Evolutionary conservation across 1,140 invertebrate genomes (phyloP).

Genomic region (Daktulosphaira vitifoliae): DNA sequence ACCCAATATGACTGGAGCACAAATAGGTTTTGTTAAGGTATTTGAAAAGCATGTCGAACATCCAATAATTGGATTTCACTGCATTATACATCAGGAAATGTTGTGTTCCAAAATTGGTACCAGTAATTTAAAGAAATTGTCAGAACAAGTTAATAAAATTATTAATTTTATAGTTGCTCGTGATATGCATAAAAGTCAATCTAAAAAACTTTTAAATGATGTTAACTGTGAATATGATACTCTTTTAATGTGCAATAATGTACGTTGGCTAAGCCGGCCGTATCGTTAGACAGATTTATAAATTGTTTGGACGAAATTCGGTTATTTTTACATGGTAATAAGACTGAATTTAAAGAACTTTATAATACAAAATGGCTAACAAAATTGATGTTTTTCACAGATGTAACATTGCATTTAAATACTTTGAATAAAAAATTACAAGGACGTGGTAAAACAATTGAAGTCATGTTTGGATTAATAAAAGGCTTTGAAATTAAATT

Average conservation of each 20-base stretch:
- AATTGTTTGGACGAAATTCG: constrained; percentile 20
- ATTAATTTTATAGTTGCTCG: not conserved
- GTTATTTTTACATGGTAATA: constrained; percentile 8
- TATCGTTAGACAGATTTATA: constrained; percentile 2
- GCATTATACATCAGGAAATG: not conserved
- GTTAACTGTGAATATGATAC: constrained; percentile 20
- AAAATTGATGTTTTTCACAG: constrained; percentile 13
- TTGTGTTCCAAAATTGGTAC: not conserved
- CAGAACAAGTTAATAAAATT: not conserved
- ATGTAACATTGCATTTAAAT: constrained; percentile 10
- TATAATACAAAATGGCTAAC: too few relatives aligned
- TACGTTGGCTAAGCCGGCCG: constrained; percentile 2
- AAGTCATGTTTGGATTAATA: constrained; percentile 18
- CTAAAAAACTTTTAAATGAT: not conserved
- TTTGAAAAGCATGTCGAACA: constrained; percentile 1
- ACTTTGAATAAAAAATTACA: constrained; percentile 21
- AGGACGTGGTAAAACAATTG: constrained; percentile 12
- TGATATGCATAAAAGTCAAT: constrained; percentile 1
- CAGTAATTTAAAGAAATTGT: not conserved
- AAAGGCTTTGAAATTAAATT: constrained; percentile 16
- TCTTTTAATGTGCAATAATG: constrained; percentile 11
- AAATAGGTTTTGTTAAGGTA: not conserved
- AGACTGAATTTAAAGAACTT: constrained; percentile 19
- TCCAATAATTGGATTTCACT: constrained; percentile 7
- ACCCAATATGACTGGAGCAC: not conserved